Percentiles rank a stretch among this genome's conserved stretches.
Conservation (phyloP, 2,797 vertebrate species). For the Phoeniculus purpureus region DNA sequence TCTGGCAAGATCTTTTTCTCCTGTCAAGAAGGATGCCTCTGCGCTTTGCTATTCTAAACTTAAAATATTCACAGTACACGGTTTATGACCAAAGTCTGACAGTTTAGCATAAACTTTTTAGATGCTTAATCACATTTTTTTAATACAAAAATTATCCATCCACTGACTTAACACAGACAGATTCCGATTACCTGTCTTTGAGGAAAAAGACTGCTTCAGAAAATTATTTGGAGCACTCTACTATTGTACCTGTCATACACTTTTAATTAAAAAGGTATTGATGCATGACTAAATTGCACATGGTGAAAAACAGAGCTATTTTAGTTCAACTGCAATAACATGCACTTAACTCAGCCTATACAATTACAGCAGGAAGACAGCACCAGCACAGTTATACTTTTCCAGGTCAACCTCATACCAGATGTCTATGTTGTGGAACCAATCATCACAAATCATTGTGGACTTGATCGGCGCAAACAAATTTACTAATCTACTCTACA, state of each 20-base stretch:
- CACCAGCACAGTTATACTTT: background rate
- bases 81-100: background rate
- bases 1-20: background rate
- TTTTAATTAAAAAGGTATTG: slow-evolving; percentile 82
- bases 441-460: slow-evolving; percentile 60
- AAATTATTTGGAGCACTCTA: slow-evolving; percentile 72
- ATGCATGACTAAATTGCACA: slow-evolving; percentile 74
- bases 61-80: background rate
- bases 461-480: slow-evolving; percentile 53
- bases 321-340: slow-evolving; percentile 61
- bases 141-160: slow-evolving; percentile 57
- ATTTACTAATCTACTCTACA: slow-evolving; percentile 66
- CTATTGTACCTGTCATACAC: slow-evolving; percentile 77
- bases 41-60: background rate
- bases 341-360: slow-evolving; percentile 45
- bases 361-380: slow-evolving; percentile 52
- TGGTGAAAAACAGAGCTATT: slow-evolving; percentile 72
- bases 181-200: slow-evolving; percentile 70
- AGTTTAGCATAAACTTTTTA: slow-evolving; percentile 46
- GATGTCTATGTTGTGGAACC: background rate
- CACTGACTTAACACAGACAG: slow-evolving; percentile 32
- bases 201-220: slow-evolving; percentile 62
- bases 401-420: slow-evolving; percentile 27
- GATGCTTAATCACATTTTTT: slow-evolving; percentile 42
- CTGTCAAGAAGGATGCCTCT: slow-evolving; percentile 10